Conservation (phyloP, 2,113 vertebrate genomes). For the Brevimyrus niger region DNA sequence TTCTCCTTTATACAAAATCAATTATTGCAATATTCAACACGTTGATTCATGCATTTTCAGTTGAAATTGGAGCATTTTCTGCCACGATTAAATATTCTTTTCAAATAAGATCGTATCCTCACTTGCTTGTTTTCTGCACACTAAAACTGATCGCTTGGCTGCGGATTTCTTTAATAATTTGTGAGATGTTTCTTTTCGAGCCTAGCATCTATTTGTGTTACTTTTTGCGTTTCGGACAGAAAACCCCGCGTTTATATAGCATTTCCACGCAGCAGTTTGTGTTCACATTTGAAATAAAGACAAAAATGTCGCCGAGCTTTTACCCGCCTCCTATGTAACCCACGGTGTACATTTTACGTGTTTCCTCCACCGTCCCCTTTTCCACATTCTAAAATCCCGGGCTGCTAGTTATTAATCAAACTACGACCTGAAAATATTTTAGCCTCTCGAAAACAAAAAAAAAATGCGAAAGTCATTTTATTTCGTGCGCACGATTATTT, state of each 20-base stretch:
- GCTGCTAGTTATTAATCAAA: not conserved
- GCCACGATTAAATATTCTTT: not conserved
- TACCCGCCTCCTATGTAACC: slow-evolving; percentile 32
- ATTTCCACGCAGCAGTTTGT: not conserved
- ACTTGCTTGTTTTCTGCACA: not conserved
- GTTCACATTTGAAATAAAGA: slow-evolving; percentile 32
- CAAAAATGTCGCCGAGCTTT: slow-evolving; percentile 49
- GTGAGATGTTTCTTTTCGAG: not conserved
- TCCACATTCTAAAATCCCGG: not conserved
- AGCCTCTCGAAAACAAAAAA: not conserved
- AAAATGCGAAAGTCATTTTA: not conserved
- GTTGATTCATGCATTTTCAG: not conserved
- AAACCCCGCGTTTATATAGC: not conserved
- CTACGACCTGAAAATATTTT: not conserved
- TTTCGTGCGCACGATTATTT: not conserved
- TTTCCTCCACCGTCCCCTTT: not conserved
- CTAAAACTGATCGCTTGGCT: not conserved
- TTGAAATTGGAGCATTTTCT: not conserved
- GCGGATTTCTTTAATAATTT: not conserved
- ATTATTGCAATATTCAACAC: not conserved
- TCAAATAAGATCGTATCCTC: not conserved
- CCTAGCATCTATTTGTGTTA: not conserved
- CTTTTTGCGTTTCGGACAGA: not conserved
- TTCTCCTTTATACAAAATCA: not conserved
- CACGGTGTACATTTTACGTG: not conserved